Evolutionary conservation across 2,797 vertebrate genomes (phyloP), one percentile per base, ranked within the genome.

Genomic region (Aulostomus chinensis): DNA sequence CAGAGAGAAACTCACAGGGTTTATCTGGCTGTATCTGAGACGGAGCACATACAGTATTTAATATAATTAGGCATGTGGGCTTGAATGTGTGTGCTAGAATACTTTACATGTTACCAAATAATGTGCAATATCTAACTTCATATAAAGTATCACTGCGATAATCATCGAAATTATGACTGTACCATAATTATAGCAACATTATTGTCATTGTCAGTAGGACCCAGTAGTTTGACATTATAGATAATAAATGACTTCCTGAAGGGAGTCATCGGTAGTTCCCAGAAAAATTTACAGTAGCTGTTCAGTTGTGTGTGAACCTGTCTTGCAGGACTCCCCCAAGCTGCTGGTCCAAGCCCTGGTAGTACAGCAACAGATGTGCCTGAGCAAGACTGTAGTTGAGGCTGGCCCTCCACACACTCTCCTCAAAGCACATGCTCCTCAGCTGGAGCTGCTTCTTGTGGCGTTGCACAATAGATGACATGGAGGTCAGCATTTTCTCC

Each of bases 371-470:
- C 47, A 94, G 82, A 68, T 95, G 88, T 45, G 90, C 81, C 31
- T 58, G 53, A 45, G 93, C 95, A 75, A 96, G 22, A 31, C 60
- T 87, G 50, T 93, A 77, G 73, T 98, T 96, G 55, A 96, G 81
- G 50, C 93, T 91, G 55, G 93, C 86, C 59, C 66, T 92, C 94
- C 95, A 97, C 37, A 91, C 89, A 62, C 93, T 86, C 72, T 96
- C 94, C 56, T 94, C 91, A 43, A 79, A 77, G 67, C 67, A 90
- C 9, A 87, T 4, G 21, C 80, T 83, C 54, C 90, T 90, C 39
- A 93, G 85, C 13, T 67, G 77, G 61, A 78, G 86, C 56, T 30
- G 84, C 51, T 76, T 89, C 49, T 86, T 50, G 7, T 78, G 78
- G 45, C 39, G 63, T 24, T 68, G 51, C 49, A 91, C 58, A 38